phyloP scores from a whole-genome alignment of 2,113 vertebrate genomes.

The Hymenochirus boettgeri region DNA sequence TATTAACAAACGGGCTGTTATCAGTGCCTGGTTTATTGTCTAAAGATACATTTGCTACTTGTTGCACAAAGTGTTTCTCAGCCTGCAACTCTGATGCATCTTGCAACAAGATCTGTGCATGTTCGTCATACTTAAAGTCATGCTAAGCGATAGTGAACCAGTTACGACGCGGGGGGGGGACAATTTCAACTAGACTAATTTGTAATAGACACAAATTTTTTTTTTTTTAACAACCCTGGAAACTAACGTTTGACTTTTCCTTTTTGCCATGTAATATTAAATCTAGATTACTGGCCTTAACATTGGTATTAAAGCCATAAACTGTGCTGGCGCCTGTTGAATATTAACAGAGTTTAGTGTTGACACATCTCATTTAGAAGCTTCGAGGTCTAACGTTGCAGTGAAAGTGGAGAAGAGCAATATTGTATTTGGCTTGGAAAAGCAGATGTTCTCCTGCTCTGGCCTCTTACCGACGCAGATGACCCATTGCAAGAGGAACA shows the following conservation, averaged over 20 bases:
- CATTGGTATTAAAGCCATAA: slow-evolving; percentile 3
- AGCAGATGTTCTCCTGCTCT: slow-evolving; percentile 6
- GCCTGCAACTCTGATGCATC: no score
- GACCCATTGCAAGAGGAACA: background rate
- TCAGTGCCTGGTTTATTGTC: no score
- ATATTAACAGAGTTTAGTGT: slow-evolving; percentile 17
- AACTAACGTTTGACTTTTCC: no score
- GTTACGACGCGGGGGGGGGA: no score
- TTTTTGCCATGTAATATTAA: background rate
- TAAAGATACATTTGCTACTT: no score
- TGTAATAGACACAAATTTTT: background rate
- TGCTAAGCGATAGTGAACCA: no score
- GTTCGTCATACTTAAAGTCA: no score
- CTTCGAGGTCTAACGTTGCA: slow-evolving; percentile 2
- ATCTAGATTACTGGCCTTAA: no score
- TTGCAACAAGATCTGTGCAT: no score
- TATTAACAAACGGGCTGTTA: no score
- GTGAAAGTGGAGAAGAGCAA: background rate
- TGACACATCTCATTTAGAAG: background rate
- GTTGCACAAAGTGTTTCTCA: no score
- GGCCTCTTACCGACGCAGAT: slow-evolving; percentile 8
- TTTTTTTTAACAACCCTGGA: background rate
- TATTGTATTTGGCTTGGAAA: slow-evolving; percentile 24
- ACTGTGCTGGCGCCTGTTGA: slow-evolving; percentile 6
- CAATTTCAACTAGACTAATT: no score